Percentiles rank a stretch among this genome's conserved stretches.
Conservation (phyloP, 1,140 invertebrate species). For the Rhizoglyphus robini region DNA sequence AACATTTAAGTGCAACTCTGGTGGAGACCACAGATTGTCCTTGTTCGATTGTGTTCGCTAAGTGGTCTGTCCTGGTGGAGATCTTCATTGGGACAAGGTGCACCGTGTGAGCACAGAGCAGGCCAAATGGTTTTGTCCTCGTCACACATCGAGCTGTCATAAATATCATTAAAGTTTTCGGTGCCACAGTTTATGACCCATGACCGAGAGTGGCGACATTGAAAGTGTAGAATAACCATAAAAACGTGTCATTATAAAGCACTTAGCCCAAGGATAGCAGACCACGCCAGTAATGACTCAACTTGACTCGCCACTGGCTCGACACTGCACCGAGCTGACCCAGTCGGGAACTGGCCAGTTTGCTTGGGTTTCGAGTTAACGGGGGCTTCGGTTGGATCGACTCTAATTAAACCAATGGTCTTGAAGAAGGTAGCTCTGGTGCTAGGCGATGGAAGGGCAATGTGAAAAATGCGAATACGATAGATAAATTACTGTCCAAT, state of each 20-base stretch:
- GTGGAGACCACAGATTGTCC: too few relatives aligned
- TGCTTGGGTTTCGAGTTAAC: too few relatives aligned
- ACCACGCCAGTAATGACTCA: too few relatives aligned
- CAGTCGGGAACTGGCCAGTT: too few relatives aligned
- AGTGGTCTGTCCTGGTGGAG: neutral
- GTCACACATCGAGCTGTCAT: neutral
- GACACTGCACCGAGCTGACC: too few relatives aligned
- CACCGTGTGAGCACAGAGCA: neutral
- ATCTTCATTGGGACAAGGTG: neutral
- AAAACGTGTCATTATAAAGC: conserved; percentile 14
- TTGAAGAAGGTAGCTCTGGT: too few relatives aligned
- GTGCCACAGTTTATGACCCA: conserved; percentile 8
- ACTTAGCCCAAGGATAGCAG: conserved; percentile 1
- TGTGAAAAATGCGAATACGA: neutral
- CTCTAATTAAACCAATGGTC: too few relatives aligned
- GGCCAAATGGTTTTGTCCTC: neutral
- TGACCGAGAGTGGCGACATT: conserved; percentile 1
- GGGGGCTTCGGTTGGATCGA: too few relatives aligned
- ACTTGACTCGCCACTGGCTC: too few relatives aligned
- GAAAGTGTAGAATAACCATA: conserved; percentile 7
- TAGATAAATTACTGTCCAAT: conserved; percentile 11
- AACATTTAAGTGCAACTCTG: too few relatives aligned
- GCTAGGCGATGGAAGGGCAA: neutral
- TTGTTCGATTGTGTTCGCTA: too few relatives aligned
- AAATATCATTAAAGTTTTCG: conserved; percentile 1